Base-by-base conservation (phyloP, 2,888 invertebrate species). In the Cordilura impudica region DNA sequence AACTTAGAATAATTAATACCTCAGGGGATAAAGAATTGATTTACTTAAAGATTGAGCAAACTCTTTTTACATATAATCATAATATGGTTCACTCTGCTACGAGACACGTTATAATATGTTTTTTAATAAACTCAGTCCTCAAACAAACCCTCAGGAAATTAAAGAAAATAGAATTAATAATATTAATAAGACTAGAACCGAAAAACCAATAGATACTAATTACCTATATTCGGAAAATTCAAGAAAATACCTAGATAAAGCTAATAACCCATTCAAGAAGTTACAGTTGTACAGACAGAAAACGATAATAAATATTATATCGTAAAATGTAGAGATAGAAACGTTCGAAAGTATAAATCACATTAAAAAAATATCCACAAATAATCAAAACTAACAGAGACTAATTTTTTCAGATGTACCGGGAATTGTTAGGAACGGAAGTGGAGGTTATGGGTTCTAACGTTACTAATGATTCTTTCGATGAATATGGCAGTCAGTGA, bases 271-370 rank as follows among this genome's bases (percentile, higher is more conserved):
- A 31, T 78, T 78, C 51, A 73, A n/a, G 43, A 26, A 53, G 73
- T 39, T 10, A 51, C 26, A 58, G 16, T 74, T n/a, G 45, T 70
- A 23, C 23, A 69, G 29, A 29, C 29, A 45, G 78, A 69, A 56
- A 35, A 73, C 31, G 78, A 78, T 63, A 53, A 73, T 12, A 69
- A 73, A 54, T 69, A 69, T 43, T 73, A 23, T 71, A 31, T 74
- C n/a, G 70, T 78, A 8, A 78, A 70, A 47, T 70, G 65, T 66
- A 78, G 45, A 56, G 60, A 78, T 26, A 54, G 51, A 43, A 47
- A 73, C 19, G 43, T 65, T 26, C 18, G 61, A 23, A 67, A 78
- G 43, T 69, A 72, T 14, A 78, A 69, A 65, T 43, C 10, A 21
- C 51, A 78, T 8, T 73, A 53, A 51, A 67, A 61, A 14, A 54